Conservation (phyloP, 2,888 invertebrate genomes). For the Hypena proboscidalis region DNA sequence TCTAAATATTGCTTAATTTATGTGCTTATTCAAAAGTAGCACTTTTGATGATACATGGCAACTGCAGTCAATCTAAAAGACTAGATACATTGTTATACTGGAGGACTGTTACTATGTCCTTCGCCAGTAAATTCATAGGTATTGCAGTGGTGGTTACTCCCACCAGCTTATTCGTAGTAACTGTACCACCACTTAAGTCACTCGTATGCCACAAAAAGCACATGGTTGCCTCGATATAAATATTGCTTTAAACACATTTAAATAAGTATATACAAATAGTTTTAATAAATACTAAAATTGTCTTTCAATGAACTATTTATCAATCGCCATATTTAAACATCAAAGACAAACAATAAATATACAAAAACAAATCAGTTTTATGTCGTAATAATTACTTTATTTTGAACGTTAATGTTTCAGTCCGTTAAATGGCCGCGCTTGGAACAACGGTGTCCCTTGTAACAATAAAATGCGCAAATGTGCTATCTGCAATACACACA, state of each 20-base stretch:
- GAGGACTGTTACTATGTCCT: no score
- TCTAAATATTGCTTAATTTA: no score
- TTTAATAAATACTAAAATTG: slow-evolving; percentile 47
- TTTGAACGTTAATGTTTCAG: slow-evolving; percentile 48
- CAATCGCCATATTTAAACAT: slow-evolving; percentile 41
- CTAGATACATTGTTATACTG: no score
- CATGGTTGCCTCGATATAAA: no score
- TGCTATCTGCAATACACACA: slow-evolving; percentile 38
- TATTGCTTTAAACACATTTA: slow-evolving; percentile 30
- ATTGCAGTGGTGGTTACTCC: no score
- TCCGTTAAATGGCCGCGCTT: slow-evolving; percentile 45
- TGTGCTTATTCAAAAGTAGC: no score
- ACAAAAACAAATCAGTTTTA: slow-evolving; percentile 38
- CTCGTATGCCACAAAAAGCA: slow-evolving; percentile 46
- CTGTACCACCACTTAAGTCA: no score
- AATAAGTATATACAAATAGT: slow-evolving; percentile 43
- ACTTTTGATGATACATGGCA: no score
- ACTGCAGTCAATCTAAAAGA: no score
- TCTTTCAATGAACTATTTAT: slow-evolving; percentile 46
- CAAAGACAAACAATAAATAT: slow-evolving; percentile 46
- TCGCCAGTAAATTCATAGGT: no score
- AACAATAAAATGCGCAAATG: slow-evolving; percentile 42
- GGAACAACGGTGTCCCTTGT: slow-evolving; percentile 39
- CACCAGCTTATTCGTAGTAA: no score
- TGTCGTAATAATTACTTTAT: slow-evolving; percentile 38